A percentile compares a stretch with the other conserved stretches of the same genome.
Conservation (phyloP, 1,140 invertebrate genomes). For the Calosoma granatense region DNA sequence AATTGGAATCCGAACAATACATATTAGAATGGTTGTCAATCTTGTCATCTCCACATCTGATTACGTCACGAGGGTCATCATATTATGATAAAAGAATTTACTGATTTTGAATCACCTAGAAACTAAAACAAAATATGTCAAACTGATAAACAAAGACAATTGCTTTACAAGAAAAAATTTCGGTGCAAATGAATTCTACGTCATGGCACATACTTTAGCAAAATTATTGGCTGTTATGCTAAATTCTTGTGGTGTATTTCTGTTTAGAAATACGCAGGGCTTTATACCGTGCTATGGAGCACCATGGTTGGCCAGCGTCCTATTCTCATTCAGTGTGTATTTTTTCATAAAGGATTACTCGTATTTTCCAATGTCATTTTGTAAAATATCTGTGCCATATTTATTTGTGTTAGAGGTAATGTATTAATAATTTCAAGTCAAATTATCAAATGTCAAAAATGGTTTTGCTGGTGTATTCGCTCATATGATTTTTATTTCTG, state of each 20-base stretch:
- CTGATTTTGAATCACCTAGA: not conserved
- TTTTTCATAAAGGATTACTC: not conserved
- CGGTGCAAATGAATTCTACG: no score
- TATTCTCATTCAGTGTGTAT: not conserved
- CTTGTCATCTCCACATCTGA: not conserved
- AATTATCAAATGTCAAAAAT: not conserved
- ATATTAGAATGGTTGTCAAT: not conserved
- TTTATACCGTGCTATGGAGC: not conserved
- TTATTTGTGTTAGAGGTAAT: not conserved
- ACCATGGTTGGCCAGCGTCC: not conserved
- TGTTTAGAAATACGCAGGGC: not conserved
- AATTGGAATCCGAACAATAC: no score
- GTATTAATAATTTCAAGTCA: not conserved
- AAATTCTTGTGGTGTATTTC: not conserved
- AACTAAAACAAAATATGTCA: not conserved
- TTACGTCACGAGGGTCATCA: not conserved
- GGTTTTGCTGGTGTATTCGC: not conserved
- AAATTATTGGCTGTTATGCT: not conserved
- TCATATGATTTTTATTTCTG: not conserved
- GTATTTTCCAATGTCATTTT: not conserved
- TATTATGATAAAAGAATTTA: not conserved
- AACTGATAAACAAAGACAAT: no score
- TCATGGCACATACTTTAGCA: not conserved
- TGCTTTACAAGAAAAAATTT: no score
- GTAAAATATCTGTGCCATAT: not conserved